Percentiles rank a stretch among this genome's conserved stretches.
These are phyloP conservation scores for Anser cygnoides DNA, from an alignment of 2,113 vertebrate genomes.

Conservation along the genomic window DNA sequence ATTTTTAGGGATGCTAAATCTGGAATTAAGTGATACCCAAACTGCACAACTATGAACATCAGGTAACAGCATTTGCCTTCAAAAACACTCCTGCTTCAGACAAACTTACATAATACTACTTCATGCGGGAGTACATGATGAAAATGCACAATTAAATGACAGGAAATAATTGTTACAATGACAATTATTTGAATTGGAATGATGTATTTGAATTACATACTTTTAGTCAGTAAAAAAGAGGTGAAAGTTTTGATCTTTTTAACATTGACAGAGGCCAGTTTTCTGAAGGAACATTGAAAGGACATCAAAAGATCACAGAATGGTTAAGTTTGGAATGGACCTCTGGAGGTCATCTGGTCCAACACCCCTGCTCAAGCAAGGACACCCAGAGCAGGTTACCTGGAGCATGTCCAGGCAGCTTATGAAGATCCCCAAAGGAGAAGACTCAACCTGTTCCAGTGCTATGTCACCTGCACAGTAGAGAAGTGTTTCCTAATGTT, in stretches of 20 bases:
- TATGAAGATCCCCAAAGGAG: too few species aligned
- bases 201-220: fast-evolving
- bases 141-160: not conserved
- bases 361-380: too few species aligned
- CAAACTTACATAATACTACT: not conserved
- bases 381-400: too few species aligned
- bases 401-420: too few species aligned
- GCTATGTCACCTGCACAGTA: too few species aligned
- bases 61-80: not conserved
- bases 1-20: not conserved
- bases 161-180: not conserved
- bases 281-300: not conserved
- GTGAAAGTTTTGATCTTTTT: not conserved
- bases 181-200: not conserved
- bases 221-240: not conserved
- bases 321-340: too few species aligned
- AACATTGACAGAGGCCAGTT: fast-evolving
- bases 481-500: too few species aligned
- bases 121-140: not conserved
- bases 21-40: not conserved
- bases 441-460: too few species aligned
- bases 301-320: not conserved
- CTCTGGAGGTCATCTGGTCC: too few species aligned
- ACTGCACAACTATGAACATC: not conserved
- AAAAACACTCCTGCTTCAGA: not conserved